Evolutionary conservation across 2,888 invertebrate species (phyloP).

Genomic region (Xestia c-nigrum): DNA sequence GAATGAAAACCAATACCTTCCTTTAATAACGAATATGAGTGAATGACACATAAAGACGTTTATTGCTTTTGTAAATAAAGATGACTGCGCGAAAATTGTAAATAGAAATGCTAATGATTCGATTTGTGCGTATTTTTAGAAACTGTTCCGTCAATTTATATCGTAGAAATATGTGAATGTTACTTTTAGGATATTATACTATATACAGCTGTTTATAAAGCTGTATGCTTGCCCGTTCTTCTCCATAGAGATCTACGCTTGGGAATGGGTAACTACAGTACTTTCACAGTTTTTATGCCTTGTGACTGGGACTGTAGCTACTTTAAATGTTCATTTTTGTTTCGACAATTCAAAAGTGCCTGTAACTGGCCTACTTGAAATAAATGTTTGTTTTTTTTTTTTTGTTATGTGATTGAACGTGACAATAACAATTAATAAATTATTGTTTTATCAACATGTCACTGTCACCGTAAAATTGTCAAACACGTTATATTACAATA

Average conservation of each 20-base stretch:
- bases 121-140: conserved; percentile 30
- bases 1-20: conserved; percentile 37
- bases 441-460: neutral
- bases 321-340: no score
- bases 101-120: conserved; percentile 4
- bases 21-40: conserved; percentile 22
- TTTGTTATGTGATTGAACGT: neutral
- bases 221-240: neutral
- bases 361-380: no score
- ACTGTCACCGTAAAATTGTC: no score
- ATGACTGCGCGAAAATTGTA: conserved; percentile 23
- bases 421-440: neutral
- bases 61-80: conserved; percentile 34
- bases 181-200: neutral
- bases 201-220: neutral
- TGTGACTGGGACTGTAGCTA: no score
- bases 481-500: no score
- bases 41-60: conserved; percentile 30
- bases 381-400: no score
- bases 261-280: no score
- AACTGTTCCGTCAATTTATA: neutral
- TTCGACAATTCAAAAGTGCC: no score
- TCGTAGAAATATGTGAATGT: neutral
- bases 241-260: no score
- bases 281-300: no score